A percentile compares a stretch with the other conserved stretches of the same genome.
Conservation (phyloP, 2,113 vertebrate genomes). For the Crypturellus undulatus region DNA sequence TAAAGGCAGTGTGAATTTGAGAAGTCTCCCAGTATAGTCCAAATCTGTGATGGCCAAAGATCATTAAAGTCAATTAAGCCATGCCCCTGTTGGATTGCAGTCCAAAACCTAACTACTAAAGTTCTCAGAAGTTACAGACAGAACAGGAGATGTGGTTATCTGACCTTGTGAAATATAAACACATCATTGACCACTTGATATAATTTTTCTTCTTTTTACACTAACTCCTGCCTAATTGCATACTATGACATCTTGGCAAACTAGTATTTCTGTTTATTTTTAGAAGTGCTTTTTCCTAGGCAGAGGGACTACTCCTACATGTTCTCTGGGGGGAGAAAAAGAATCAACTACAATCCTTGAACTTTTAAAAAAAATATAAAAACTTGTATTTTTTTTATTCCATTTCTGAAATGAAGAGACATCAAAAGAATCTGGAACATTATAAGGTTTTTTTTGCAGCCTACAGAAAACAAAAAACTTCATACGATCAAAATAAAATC, state of each 20-base stretch:
- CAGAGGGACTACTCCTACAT: background rate
- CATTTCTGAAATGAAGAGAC: background rate
- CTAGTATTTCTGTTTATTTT: background rate
- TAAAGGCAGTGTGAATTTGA: background rate
- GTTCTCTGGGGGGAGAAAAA: background rate
- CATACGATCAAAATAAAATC: background rate
- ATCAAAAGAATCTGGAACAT: background rate
- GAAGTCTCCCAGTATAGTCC: background rate
- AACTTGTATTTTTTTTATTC: background rate
- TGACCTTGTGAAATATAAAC: background rate
- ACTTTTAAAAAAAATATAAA: background rate
- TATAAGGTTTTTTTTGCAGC: background rate
- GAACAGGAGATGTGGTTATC: background rate
- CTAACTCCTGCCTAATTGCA: background rate
- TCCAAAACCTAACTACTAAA: background rate
- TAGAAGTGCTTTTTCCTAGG: background rate
- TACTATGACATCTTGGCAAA: background rate
- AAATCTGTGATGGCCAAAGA: background rate
- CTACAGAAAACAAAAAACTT: background rate
- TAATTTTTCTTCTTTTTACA: background rate
- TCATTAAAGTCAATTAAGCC: background rate
- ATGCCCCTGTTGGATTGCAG: background rate
- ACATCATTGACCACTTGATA: background rate
- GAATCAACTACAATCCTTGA: background rate
- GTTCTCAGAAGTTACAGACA: background rate